Evolutionary conservation across 2,797 vertebrate species (phyloP).

Genomic region (Psittacula echo): DNA sequence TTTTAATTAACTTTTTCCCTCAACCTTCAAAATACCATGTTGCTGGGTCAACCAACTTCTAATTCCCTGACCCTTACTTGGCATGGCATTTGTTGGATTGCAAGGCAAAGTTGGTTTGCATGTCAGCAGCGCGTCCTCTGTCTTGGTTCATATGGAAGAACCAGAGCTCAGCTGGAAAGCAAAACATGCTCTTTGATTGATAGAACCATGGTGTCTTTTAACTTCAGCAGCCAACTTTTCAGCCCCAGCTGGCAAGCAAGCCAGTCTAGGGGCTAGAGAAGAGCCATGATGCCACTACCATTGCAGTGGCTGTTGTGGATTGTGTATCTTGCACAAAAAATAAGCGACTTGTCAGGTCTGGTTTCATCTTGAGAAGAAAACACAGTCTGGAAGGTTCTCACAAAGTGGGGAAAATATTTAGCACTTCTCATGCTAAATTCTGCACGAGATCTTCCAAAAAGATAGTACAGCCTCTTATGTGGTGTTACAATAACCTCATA

Average conservation of each 20-base stretch:
- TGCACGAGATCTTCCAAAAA: background rate
- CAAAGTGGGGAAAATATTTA: background rate
- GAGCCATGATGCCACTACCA: background rate
- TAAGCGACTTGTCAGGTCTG: background rate
- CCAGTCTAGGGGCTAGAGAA: background rate
- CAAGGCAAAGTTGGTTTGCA: background rate
- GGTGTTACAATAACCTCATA: background rate
- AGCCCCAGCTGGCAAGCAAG: background rate
- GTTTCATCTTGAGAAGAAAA: background rate
- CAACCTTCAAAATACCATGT: background rate
- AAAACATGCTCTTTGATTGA: background rate
- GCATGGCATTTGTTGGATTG: background rate
- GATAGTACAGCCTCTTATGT: background rate
- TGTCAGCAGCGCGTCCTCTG: rapidly evolving
- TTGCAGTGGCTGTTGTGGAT: background rate
- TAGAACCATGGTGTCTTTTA: background rate
- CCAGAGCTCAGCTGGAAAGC: background rate
- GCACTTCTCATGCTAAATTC: background rate
- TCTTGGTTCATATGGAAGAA: background rate
- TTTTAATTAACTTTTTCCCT: background rate
- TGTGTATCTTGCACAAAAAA: background rate
- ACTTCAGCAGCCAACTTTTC: background rate
- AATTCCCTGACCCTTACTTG: background rate
- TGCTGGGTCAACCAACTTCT: background rate
- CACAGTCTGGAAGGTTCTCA: background rate